A percentile compares a stretch with the other conserved stretches of the same genome.
Evolutionary conservation across 2,113 vertebrate genomes (phyloP).

Genomic region (Dunckerocampus dactyliophorus): DNA sequence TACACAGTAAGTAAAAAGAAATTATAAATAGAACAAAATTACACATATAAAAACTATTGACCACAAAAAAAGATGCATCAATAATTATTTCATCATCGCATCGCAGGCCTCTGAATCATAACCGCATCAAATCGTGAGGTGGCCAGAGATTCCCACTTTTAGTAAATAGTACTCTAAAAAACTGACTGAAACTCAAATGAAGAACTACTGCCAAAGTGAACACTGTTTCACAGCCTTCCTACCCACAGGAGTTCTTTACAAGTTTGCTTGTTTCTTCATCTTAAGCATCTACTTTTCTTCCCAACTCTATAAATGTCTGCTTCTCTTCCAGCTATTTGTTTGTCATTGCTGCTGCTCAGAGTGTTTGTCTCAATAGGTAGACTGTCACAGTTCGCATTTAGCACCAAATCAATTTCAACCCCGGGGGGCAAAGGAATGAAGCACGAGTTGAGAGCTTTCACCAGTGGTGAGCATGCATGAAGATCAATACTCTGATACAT

Average conservation of each 20-base stretch:
- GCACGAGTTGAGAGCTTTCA: constrained; percentile 4
- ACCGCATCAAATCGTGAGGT: too few relatives aligned
- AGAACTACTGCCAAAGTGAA: too few relatives aligned
- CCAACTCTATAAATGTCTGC: constrained; percentile 1
- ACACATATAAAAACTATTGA: too few relatives aligned
- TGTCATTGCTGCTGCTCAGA: constrained; percentile 1
- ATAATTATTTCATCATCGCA: too few relatives aligned
- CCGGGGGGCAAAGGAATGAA: constrained; percentile 26
- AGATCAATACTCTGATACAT: constrained; percentile 48
- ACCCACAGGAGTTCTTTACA: neutral
- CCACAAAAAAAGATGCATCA: too few relatives aligned
- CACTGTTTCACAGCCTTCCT: constrained; percentile 15
- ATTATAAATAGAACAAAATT: too few relatives aligned
- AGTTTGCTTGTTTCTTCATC: constrained; percentile 32
- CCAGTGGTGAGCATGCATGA: constrained; percentile 5
- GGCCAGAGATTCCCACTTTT: too few relatives aligned
- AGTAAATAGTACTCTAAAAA: too few relatives aligned
- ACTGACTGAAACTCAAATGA: too few relatives aligned
- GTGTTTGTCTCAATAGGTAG: constrained; percentile 14
- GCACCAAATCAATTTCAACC: constrained; percentile 35
- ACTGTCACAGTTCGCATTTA: constrained; percentile 32
- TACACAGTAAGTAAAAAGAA: too few relatives aligned
- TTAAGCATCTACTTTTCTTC: constrained; percentile 12
- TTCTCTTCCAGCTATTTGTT: constrained; percentile 31
- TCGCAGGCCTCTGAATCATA: too few relatives aligned